Evolutionary conservation across 2,888 invertebrate genomes (phyloP).

Genomic region (Ceraclea dissimilis): DNA sequence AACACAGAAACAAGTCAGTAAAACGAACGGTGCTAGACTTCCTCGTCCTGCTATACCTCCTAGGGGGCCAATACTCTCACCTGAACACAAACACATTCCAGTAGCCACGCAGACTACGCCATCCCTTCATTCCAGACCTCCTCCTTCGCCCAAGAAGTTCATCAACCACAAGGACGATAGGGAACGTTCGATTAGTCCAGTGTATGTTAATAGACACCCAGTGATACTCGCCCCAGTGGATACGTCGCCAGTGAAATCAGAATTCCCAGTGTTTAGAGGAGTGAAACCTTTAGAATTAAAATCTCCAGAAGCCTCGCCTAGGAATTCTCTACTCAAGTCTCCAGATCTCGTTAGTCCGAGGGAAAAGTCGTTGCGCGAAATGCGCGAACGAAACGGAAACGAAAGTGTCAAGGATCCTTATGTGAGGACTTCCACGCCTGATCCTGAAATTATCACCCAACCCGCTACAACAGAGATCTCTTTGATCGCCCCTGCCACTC

Average conservation of each 20-base stretch:
- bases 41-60: conserved; percentile 19
- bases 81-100: conserved; percentile 28
- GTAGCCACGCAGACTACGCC: conserved; percentile 32
- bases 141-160: conserved; percentile 34
- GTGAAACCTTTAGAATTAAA: conserved; percentile 1
- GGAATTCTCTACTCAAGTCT: conserved; percentile 17
- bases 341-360: conserved; percentile 5
- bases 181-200: conserved; percentile 21
- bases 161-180: conserved; percentile 15
- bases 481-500: conserved; percentile 16
- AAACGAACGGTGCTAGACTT: conserved; percentile 3
- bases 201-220: conserved; percentile 18
- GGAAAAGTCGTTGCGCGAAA: conserved; percentile 24
- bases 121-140: conserved; percentile 37
- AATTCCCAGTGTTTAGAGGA: conserved; percentile 9
- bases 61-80: conserved; percentile 21
- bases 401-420: background rate
- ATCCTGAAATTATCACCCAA: conserved; percentile 29
- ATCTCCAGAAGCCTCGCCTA: conserved; percentile 28
- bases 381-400: conserved; percentile 23
- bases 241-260: conserved; percentile 12
- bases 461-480: conserved; percentile 27
- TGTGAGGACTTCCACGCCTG: conserved; percentile 27
- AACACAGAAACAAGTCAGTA: conserved; percentile 11
- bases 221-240: conserved; percentile 13